Evolutionary conservation across 1,140 invertebrate species (phyloP).

Genomic region (Dendrolimus kikuchii): DNA sequence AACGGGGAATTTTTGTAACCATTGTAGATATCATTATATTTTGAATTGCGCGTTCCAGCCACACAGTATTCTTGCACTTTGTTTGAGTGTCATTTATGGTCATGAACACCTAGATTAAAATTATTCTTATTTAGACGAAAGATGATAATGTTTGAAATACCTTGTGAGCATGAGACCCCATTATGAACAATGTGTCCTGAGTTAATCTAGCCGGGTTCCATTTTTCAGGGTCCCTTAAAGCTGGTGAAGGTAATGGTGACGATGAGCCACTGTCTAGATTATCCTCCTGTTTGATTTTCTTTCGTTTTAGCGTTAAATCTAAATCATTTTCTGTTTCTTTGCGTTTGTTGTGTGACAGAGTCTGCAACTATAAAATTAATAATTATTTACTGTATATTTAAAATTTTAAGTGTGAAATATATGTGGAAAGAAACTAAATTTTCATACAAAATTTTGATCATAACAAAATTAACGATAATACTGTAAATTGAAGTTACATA

Average conservation of each 20-base stretch:
- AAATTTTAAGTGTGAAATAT: too few species aligned
- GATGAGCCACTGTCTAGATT: constrained; percentile 34
- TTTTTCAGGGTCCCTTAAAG: constrained; percentile 69
- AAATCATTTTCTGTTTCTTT: constrained; percentile 77
- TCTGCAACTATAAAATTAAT: constrained; percentile 48
- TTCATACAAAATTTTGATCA: not conserved
- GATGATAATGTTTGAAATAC: constrained; percentile 44
- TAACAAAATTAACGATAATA: constrained; percentile 7
- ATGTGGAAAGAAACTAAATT: not conserved
- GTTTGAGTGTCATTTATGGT: too few species aligned
- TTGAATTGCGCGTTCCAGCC: too few species aligned
- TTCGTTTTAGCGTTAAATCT: constrained; percentile 63
- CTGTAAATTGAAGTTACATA: too few species aligned
- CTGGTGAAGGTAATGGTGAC: constrained; percentile 44
- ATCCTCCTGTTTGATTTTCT: constrained; percentile 67
- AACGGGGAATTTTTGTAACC: too few species aligned
- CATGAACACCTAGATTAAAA: not conserved
- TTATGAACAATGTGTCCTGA: constrained; percentile 82
- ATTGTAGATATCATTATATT: too few species aligned
- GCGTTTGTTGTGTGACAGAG: constrained; percentile 72
- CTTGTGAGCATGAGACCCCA: constrained; percentile 84
- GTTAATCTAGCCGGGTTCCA: constrained; percentile 83
- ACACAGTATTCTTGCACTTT: too few species aligned
- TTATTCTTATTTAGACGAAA: not conserved
- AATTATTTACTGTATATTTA: too few species aligned